Base-by-base conservation (phyloP, 92 coral and sea anemone genomes). In the Actinostola sp. region DNA sequence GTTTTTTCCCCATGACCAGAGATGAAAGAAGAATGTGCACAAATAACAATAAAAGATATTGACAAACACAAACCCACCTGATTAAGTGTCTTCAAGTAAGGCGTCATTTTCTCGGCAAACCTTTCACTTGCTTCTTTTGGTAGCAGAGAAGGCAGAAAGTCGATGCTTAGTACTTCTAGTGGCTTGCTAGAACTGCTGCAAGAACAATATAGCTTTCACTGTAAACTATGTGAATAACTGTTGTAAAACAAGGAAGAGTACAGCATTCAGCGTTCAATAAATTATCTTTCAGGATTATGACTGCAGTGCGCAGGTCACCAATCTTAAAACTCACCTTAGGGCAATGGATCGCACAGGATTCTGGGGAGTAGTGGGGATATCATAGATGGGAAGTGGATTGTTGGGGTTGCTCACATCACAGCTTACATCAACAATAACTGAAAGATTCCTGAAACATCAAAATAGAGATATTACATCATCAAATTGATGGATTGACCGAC, bases 371-470 rank as follows among this genome's bases (percentile, higher is more conserved):
- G 97, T 89, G 55, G 71, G 62, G 19, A 82, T 38, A 38, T 67
- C 21, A 36, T 88, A 88, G 48, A 92, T 75, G 34, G 97, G 97
- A 36, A 92, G 46, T 1, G 97, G 97, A 34, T 92, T 92, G 79
- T 81, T 41, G n/a, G 94, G 89, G 67, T 50, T 92, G 67, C 55
- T 63, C 24, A 89, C 71, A 71, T 92, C 97, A 67, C 97, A 92
- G 50, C 97, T 92, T 9, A 92, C 89, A 28, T 92, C 97, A 44
- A 92, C 97, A 38, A 92, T 87, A 49, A 89, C 70, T 14, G 89
- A 49, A 19, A 92, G 74, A 35, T 72, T 75, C 72, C 97, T 92
- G 62, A 21, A 36, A 70, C 19, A 58, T 52, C 8, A 21, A 30
- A 59, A 15, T 16, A 42, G 16, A 13, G 10, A 6, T 48, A 15